Percentiles rank a stretch among this genome's conserved stretches.
Evolutionary conservation across 2,888 invertebrate species (phyloP).

Genomic region (Lithophane semibrunnea): DNA sequence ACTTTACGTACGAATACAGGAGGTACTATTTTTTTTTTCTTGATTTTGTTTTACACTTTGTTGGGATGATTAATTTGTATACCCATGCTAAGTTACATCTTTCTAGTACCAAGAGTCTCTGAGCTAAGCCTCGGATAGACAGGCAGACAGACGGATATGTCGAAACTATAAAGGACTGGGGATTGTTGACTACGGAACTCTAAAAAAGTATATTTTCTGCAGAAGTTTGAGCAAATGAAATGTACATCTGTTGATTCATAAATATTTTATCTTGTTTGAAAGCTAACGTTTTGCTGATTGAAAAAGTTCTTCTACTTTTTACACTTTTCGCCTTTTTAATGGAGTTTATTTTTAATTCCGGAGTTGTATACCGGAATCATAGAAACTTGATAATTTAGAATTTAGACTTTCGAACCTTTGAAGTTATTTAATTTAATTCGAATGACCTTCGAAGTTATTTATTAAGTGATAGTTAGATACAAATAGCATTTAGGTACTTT

Average conservation of each 20-base stretch:
- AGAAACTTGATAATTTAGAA: background rate
- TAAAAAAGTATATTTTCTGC: conserved; percentile 3
- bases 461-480: background rate
- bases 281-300: conserved; percentile 44
- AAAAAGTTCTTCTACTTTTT: conserved; percentile 45
- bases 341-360: conserved; percentile 30
- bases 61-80: no score
- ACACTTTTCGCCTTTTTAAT: conserved; percentile 34
- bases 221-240: conserved; percentile 37
- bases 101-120: no score
- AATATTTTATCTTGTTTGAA: conserved; percentile 55
- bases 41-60: no score
- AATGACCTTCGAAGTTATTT: background rate
- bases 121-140: no score
- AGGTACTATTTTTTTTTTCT: no score
- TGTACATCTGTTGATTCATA: conserved; percentile 42
- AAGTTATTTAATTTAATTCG: no score
- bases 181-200: no score
- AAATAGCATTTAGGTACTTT: background rate
- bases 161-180: no score
- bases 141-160: no score
- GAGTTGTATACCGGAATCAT: background rate
- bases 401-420: background rate
- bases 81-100: no score
- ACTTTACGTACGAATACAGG: no score